phyloP scores from a whole-genome alignment of 92 coral and sea anemone species.

The Desmophyllum pertusum region DNA sequence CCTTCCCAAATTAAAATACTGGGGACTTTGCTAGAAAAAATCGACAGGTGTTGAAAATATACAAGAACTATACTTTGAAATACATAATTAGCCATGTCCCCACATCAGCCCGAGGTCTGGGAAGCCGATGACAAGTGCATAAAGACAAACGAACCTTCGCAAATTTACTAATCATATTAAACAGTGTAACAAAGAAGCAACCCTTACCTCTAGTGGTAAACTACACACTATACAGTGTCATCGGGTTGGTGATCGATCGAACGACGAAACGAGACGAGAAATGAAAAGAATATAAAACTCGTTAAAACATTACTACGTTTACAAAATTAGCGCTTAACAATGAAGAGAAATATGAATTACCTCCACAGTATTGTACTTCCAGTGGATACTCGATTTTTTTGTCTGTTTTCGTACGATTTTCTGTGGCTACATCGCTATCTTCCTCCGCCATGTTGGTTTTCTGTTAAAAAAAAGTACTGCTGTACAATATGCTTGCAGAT shows the following conservation, averaged over 20 bases:
- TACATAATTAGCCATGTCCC: too few relatives aligned
- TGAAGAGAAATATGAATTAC: conserved; percentile 28
- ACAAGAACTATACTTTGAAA: too few relatives aligned
- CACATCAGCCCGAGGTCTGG: too few relatives aligned
- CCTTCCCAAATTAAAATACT: too few relatives aligned
- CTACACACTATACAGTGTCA: conserved; percentile 14
- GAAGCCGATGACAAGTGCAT: too few relatives aligned
- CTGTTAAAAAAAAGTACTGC: neutral
- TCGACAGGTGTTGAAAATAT: too few relatives aligned
- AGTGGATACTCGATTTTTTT: conserved; percentile 79
- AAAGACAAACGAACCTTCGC: neutral
- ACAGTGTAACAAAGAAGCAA: neutral
- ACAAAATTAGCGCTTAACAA: neutral
- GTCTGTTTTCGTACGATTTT: conserved; percentile 41
- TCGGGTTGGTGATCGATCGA: neutral
- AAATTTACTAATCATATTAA: neutral
- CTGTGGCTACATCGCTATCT: conserved; percentile 1
- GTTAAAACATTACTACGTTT: neutral
- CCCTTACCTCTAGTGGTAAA: conserved; percentile 45
- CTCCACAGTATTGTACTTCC: conserved; percentile 90
- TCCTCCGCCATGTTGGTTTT: conserved; percentile 59
- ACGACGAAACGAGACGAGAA: neutral
- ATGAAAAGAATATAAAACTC: neutral
- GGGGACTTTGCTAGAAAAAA: too few relatives aligned
- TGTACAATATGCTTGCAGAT: conserved; percentile 14